These are phyloP conservation scores for Pogonocichla stellata DNA, from an alignment of 2,113 vertebrate species.

Conservation along the genomic window DNA sequence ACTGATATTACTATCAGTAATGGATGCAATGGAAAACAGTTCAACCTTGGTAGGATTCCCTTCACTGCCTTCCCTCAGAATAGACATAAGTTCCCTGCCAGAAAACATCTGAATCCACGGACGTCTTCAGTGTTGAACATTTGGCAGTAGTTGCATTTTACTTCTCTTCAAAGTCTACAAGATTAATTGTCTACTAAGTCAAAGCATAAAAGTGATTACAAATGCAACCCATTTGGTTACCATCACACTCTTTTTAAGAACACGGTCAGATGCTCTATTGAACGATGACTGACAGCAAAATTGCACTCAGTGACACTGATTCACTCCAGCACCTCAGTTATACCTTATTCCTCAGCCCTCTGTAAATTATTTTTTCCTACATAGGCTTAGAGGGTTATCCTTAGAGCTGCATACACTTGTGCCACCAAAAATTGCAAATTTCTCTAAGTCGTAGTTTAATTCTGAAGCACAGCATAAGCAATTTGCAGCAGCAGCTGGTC, in stretches of 20 bases:
- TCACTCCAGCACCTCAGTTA: not conserved
- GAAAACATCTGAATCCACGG: not conserved
- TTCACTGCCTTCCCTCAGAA: not conserved
- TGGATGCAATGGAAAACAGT: not conserved
- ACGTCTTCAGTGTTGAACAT: not conserved
- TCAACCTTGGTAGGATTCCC: not conserved
- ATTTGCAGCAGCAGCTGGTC: not conserved
- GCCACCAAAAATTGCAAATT: not conserved
- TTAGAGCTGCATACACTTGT: not conserved
- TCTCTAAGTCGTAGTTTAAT: not conserved
- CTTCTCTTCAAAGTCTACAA: not conserved
- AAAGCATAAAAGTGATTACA: not conserved
- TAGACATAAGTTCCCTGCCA: not conserved
- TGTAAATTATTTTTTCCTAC: not conserved
- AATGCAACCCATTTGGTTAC: not conserved
- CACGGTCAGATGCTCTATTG: not conserved
- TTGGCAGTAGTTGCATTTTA: not conserved
- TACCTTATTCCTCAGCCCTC: not conserved
- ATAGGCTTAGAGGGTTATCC: not conserved
- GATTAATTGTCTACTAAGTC: not conserved
- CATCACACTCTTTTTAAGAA: not conserved
- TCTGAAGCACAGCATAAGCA: not conserved
- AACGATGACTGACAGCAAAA: not conserved
- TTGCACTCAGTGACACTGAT: not conserved
- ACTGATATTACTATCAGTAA: not conserved